A percentile compares a stretch with the other conserved stretches of the same genome.
phyloP scores from a whole-genome alignment of 2,797 vertebrate genomes.

The Hypotaenidia okinawae region DNA sequence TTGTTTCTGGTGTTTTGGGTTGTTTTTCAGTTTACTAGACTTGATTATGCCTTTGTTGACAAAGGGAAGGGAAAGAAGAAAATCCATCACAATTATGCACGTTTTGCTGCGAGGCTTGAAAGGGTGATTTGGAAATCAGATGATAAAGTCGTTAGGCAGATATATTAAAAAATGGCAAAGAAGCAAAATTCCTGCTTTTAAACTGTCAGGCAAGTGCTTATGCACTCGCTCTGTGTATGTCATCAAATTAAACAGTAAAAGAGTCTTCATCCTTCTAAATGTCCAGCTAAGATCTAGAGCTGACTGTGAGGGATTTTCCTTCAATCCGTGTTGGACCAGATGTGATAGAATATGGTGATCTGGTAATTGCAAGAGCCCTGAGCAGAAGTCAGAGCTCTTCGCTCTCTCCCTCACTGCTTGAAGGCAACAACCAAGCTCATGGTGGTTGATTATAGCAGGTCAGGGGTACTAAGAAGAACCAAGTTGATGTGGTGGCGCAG shows the following conservation, averaged over 20 bases:
- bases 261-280: not conserved
- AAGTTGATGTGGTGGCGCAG: accelerated
- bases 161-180: not conserved
- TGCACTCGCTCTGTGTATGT: not conserved
- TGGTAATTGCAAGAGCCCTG: not conserved
- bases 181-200: conserved; percentile 11
- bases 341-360: not conserved
- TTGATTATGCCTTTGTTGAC: conserved; percentile 46
- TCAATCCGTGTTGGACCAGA: not conserved
- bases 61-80: conserved; percentile 5
- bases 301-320: not conserved
- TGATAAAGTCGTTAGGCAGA: conserved; percentile 15
- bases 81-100: conserved; percentile 41
- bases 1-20: not conserved
- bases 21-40: not conserved
- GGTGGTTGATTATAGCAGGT: not conserved
- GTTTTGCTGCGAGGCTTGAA: conserved; percentile 41
- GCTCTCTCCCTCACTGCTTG: not conserved
- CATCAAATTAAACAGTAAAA: not conserved
- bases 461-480: not conserved
- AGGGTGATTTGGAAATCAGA: conserved; percentile 39
- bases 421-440: accelerated
- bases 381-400: not conserved
- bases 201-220: not conserved
- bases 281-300: not conserved